Evolutionary conservation across 2,888 invertebrate species (phyloP).

Genomic region (Leucoptera coffeella): DNA sequence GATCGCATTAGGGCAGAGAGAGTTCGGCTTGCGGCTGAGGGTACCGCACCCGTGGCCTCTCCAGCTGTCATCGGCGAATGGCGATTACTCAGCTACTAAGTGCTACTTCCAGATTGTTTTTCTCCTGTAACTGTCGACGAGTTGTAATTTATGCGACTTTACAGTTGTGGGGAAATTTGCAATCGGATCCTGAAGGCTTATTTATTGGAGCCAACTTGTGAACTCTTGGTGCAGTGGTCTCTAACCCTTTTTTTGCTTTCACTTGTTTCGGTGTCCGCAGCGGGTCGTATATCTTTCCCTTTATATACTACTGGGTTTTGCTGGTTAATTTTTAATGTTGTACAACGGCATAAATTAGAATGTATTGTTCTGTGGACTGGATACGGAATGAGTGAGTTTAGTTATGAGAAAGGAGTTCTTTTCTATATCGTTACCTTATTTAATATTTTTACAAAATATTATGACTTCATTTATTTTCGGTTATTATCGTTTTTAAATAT

Average conservation of each 20-base stretch:
- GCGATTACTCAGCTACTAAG: constrained; percentile 49
- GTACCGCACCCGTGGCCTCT: constrained; percentile 12
- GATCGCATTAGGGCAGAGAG: constrained; percentile 17
- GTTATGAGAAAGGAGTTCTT: too few relatives aligned
- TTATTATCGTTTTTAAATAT: too few relatives aligned
- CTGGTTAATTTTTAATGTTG: too few relatives aligned
- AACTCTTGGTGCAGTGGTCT: constrained; percentile 30
- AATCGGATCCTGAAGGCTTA: constrained; percentile 51
- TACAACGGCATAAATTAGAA: too few relatives aligned
- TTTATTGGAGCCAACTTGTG: constrained; percentile 46
- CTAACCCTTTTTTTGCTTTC: constrained; percentile 28
- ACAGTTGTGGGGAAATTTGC: constrained; percentile 45
- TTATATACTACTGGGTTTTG: too few relatives aligned
- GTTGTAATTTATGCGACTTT: constrained; percentile 51
- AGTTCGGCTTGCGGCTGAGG: constrained; percentile 19
- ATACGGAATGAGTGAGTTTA: too few relatives aligned
- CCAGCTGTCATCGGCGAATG: constrained; percentile 35
- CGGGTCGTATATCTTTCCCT: too few relatives aligned
- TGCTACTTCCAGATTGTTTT: constrained; percentile 48
- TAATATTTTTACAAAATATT: too few relatives aligned
- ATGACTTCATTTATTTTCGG: too few relatives aligned
- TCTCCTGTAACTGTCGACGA: constrained; percentile 24
- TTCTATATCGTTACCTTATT: too few relatives aligned
- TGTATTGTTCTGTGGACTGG: too few relatives aligned
- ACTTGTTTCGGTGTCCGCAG: constrained; percentile 20